Base-by-base conservation (phyloP, 2,888 invertebrate genomes). In the Drosophila bunnanda region DNA sequence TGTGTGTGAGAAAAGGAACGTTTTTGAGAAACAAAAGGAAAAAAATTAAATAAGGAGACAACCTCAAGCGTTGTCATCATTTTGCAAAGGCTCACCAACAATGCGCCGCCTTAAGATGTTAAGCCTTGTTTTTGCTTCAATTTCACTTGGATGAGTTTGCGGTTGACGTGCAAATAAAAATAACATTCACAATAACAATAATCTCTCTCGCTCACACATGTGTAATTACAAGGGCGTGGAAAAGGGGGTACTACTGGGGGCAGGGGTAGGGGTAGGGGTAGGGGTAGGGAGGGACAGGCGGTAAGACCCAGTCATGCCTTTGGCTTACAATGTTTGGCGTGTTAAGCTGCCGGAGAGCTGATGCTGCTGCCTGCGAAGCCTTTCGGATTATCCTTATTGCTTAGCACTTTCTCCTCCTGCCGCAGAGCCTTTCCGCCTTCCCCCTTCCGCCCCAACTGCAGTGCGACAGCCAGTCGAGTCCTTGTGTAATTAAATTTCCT, bases 101-200 rank as follows among this genome's bases (percentile, higher is more conserved):
- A 71, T 80, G 68, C 64, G 83, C 68, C 54, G 87, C 84, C 83
- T 86, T 83, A 78, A 86, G 84, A 80, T 80, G 60, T 71, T 88
- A 82, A 85, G 88, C 80, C 86, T 85, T 85, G 87, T 83, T 89
- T 72, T 82, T 84, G 84, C 89, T 88, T 86, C 80, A 82, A 88
- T 88, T 82, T 82, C 52, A 34, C 48, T 64, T 43, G 75, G 75
- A 70, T 74, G 70, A 70, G 70, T 64, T 70, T 75, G 76, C 71
- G 76, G 71, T 60, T 87, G 76, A 71, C 72, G 82, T 83, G 82
- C 89, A 89, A 89, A 82, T 86, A 82, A 88, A 78, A 74, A 78
- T 64, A 78, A 86, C 75, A 83, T 79, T 81, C 84, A 65, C 71
- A 65, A 80, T 76, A 82, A 85, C 85, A 79, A 71, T 57, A 70